A percentile compares a stretch with the other conserved stretches of the same genome.
These are phyloP conservation scores for Dicranocentrus wangi DNA, from an alignment of 2,888 invertebrate genomes.

Conservation along the genomic window DNA sequence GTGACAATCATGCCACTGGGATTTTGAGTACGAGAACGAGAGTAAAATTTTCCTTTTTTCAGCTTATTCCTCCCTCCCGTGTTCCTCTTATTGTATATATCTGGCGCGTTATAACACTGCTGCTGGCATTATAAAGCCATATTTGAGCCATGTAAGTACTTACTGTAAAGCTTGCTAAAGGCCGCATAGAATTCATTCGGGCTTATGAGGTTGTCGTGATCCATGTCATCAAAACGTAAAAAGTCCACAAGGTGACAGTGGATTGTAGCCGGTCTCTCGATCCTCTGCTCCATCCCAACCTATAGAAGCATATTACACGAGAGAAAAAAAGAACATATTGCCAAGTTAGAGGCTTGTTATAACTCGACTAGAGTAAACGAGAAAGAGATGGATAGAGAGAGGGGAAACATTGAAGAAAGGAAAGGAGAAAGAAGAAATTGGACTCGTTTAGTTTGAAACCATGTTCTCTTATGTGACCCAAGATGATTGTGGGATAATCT, in stretches of 20 bases:
- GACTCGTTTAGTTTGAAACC: constrained; percentile 56
- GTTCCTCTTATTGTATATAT: constrained; percentile 23
- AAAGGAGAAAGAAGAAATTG: constrained; percentile 46
- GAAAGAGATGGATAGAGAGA: background rate
- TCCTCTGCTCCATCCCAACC: constrained; percentile 66
- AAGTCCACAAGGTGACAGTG: constrained; percentile 77
- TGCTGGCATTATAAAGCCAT: no score
- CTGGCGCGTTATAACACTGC: no score
- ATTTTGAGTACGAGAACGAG: constrained; percentile 11
- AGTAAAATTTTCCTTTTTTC: background rate
- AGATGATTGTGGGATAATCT: constrained; percentile 64
- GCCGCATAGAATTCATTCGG: constrained; percentile 85
- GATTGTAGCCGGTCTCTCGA: constrained; percentile 57
- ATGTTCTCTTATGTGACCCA: constrained; percentile 59
- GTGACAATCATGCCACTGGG: constrained; percentile 27
- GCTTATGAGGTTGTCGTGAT: constrained; percentile 80
- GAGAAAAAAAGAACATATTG: constrained; percentile 19
- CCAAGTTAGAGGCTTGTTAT: background rate
- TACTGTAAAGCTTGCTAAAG: constrained; percentile 82
- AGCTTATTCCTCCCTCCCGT: no score
- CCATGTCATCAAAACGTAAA: constrained; percentile 82
- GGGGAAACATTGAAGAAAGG: constrained; percentile 4
- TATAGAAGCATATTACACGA: constrained; percentile 21
- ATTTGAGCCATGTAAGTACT: constrained; percentile 33
- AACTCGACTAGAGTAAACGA: no score